A percentile compares a stretch with the other conserved stretches of the same genome.
These are phyloP conservation scores for Dipodomys merriami DNA, from an alignment of 2,113 vertebrate species.

Conservation along the genomic window DNA sequence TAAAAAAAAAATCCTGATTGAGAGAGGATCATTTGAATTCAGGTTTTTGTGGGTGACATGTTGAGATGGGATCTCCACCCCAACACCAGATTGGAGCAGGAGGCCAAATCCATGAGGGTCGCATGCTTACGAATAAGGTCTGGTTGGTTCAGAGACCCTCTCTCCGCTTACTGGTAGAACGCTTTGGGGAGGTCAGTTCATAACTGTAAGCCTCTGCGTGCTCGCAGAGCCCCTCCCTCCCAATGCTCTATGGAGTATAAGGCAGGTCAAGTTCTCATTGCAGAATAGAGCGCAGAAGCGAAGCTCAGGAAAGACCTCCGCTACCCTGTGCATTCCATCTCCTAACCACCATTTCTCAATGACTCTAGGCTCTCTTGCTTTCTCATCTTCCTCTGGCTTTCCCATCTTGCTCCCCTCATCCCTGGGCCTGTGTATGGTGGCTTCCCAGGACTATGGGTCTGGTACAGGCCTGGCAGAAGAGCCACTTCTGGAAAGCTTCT, in stretches of 20 bases:
- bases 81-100: fast-evolving
- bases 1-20: background rate
- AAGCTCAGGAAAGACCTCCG: fast-evolving
- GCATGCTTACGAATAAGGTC: background rate
- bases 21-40: background rate
- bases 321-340: background rate
- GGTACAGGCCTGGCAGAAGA: background rate
- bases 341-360: background rate
- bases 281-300: fast-evolving
- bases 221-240: fast-evolving
- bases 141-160: background rate
- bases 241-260: background rate
- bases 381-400: background rate
- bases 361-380: background rate
- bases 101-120: fast-evolving
- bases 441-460: background rate
- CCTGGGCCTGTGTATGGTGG: fast-evolving
- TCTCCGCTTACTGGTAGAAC: background rate
- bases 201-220: no score
- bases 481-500: background rate
- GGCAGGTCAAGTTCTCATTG: background rate
- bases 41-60: background rate
- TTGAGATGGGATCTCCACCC: background rate
- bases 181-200: background rate
- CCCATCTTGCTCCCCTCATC: background rate